Conservation (phyloP, 2,113 vertebrate species). For the Dipodomys spectabilis region DNA sequence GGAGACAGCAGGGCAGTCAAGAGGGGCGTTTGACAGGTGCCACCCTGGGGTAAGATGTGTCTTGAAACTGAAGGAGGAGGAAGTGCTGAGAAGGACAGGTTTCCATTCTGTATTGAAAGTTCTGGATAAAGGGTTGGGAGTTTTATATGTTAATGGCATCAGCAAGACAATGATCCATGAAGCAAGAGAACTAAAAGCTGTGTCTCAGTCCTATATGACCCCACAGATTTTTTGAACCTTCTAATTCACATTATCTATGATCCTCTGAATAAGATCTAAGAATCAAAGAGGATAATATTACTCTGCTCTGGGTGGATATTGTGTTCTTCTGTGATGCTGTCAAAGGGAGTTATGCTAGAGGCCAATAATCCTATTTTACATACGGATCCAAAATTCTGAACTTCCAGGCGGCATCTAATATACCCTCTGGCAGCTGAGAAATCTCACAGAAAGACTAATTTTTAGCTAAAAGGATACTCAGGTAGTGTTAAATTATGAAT, state of each 20-base stretch:
- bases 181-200: not conserved
- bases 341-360: not conserved
- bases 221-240: not conserved
- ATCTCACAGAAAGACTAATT: not conserved
- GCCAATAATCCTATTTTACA: not conserved
- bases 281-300: not conserved
- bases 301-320: not conserved
- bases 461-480: not conserved
- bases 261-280: not conserved
- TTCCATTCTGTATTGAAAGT: not conserved
- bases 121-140: not conserved
- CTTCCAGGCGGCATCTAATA: not conserved
- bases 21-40: not conserved
- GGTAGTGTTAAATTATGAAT: not conserved
- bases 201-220: not conserved
- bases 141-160: not conserved
- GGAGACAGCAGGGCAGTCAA: slow-evolving; percentile 19
- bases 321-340: not conserved
- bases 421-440: not conserved
- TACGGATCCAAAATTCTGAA: not conserved
- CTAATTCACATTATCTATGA: not conserved
- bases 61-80: not conserved
- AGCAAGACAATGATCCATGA: not conserved
- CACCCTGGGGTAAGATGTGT: slow-evolving; percentile 9
- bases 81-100: not conserved